These are phyloP conservation scores for Clistopyga incitator DNA, from an alignment of 2,888 invertebrate genomes.

Conservation along the genomic window DNA sequence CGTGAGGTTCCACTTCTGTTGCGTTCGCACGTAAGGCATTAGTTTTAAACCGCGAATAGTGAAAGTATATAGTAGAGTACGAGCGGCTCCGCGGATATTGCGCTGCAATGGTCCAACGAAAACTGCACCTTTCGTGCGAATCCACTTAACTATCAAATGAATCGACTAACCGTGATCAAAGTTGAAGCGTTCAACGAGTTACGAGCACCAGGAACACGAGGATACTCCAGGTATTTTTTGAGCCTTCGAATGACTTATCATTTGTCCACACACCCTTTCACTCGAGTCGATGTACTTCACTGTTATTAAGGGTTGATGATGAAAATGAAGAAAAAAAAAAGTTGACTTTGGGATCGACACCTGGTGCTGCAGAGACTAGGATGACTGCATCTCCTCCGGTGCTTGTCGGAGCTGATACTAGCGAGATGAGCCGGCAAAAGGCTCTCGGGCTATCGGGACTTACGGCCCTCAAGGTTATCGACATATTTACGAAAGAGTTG, in stretches of 20 bases:
- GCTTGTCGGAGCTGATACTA: conserved; percentile 75
- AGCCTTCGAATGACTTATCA: neutral
- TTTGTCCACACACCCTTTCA: neutral
- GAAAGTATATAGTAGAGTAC: conserved; percentile 54
- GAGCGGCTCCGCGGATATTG: conserved; percentile 52
- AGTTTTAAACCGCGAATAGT: conserved; percentile 63
- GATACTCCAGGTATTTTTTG: neutral
- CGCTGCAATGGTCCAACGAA: conserved; percentile 52
- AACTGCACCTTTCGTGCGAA: conserved; percentile 37
- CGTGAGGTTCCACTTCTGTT: conserved; percentile 47
- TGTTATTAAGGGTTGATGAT: neutral
- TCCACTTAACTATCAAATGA: conserved; percentile 55
- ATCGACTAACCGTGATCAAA: conserved; percentile 43
- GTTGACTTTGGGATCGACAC: conserved; percentile 38
- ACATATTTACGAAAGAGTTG: conserved; percentile 76
- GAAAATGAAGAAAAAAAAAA: no score
- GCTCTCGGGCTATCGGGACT: conserved; percentile 73
- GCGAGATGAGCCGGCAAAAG: conserved; percentile 76
- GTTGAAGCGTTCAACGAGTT: neutral
- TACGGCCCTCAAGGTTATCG: conserved; percentile 80
- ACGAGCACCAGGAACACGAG: neutral
- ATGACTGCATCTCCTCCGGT: conserved; percentile 78
- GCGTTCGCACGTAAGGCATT: conserved; percentile 18
- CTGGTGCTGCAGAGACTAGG: conserved; percentile 27
- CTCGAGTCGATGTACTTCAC: conserved; percentile 5